phyloP scores from a whole-genome alignment of 2,888 invertebrate species.

The Macrosiphum euphorbiae region DNA sequence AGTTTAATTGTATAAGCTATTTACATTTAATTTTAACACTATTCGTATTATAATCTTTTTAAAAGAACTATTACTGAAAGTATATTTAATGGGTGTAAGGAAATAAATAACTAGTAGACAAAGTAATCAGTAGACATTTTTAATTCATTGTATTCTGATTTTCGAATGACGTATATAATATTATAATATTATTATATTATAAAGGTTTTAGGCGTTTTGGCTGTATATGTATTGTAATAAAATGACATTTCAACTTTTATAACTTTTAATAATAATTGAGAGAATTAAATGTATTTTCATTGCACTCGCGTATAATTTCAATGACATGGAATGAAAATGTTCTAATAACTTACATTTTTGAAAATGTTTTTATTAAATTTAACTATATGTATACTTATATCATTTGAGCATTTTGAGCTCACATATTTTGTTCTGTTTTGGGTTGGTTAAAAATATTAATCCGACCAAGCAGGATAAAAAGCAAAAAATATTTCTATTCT shows the following conservation, averaged over 20 bases:
- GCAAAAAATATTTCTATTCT: background rate
- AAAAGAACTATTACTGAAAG: conserved; percentile 12
- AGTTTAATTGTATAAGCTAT: background rate
- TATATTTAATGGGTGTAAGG: background rate
- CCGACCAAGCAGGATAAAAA: background rate
- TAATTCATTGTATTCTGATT: background rate
- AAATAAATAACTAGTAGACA: background rate
- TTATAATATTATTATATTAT: background rate
- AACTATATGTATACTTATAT: background rate
- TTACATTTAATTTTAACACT: background rate
- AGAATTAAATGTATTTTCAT: background rate
- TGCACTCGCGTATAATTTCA: background rate
- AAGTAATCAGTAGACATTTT: background rate
- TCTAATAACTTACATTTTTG: background rate
- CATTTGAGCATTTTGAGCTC: rapidly evolving
- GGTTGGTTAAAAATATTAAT: too few relatives aligned
- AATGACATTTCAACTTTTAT: background rate
- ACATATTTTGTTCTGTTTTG: background rate
- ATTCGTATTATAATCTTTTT: background rate
- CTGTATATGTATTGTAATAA: background rate
- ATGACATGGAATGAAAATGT: background rate
- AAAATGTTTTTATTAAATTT: background rate
- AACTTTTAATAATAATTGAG: background rate
- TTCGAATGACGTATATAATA: background rate
- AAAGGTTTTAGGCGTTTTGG: background rate